Evolutionary conservation across 1,140 invertebrate species (phyloP).

Genomic region (Nilaparvata lugens): DNA sequence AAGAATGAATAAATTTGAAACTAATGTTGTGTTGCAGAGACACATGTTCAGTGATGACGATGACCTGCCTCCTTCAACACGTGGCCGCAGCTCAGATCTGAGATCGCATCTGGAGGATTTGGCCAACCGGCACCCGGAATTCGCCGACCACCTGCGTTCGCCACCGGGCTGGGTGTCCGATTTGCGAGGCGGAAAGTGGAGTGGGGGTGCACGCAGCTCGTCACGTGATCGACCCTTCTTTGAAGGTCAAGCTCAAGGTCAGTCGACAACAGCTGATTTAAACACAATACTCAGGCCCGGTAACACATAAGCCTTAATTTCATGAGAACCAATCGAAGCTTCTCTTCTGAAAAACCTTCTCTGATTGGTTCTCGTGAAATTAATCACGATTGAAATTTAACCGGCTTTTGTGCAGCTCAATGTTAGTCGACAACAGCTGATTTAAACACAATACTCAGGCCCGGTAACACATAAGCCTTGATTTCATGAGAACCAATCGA

Average conservation of each 20-base stretch:
- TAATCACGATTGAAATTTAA: no score
- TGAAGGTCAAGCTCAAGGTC: not conserved
- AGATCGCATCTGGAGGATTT: slow-evolving; percentile 46
- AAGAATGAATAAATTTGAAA: no score
- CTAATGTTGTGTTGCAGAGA: not conserved
- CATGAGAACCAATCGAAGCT: not conserved
- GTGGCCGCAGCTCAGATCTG: slow-evolving; percentile 40
- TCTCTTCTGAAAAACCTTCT: not conserved
- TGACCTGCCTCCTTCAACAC: slow-evolving; percentile 32
- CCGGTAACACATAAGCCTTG: not conserved
- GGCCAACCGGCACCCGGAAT: slow-evolving; percentile 48
- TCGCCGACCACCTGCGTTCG: slow-evolving; percentile 43
- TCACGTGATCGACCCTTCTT: not conserved
- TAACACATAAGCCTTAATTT: not conserved
- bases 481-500: not conserved
- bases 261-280: not conserved
- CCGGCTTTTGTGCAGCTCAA: no score
- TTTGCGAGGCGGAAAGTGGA: not conserved
- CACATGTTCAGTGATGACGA: not conserved
- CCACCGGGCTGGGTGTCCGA: slow-evolving; percentile 37
- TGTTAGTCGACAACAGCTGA: not conserved
- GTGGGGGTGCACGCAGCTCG: not conserved
- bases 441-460: no score
- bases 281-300: no score
- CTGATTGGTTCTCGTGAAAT: no score